Conservation (phyloP, 2,113 vertebrate genomes). For the Semicossyphus pulcher region DNA sequence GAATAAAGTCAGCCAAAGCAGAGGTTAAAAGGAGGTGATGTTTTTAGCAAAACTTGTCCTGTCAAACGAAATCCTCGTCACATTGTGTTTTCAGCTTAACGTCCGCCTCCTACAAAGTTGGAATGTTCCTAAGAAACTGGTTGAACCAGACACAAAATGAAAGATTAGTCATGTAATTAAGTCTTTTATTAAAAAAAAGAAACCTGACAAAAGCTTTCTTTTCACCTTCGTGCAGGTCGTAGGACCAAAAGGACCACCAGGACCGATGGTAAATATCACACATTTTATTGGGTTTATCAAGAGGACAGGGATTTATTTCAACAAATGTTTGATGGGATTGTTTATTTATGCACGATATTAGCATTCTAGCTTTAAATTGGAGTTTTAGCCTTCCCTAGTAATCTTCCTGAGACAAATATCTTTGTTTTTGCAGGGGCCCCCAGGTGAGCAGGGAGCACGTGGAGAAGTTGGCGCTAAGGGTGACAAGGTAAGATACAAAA, state of each 20-base stretch:
- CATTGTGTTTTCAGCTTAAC: conserved; percentile 21
- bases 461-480: conserved; percentile 91
- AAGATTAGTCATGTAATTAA: background rate
- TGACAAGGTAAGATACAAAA: conserved; percentile 85
- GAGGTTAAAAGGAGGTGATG: conserved; percentile 67
- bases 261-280: conserved; percentile 88
- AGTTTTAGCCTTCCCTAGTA: background rate
- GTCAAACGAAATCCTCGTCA: conserved; percentile 61
- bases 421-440: conserved; percentile 85
- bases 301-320: background rate
- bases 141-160: background rate
- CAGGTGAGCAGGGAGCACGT: conserved; percentile 91
- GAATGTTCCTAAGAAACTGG: conserved; percentile 46
- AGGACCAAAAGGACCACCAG: conserved; percentile 92
- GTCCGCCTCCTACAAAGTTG: conserved; percentile 29
- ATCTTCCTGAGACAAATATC: conserved; percentile 22
- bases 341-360: background rate
- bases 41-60: conserved; percentile 40
- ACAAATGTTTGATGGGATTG: background rate
- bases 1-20: conserved; percentile 50
- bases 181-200: background rate
- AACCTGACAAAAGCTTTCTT: background rate
- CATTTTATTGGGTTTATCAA: background rate
- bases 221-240: conserved; percentile 80
- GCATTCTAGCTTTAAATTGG: background rate